phyloP scores from a whole-genome alignment of 2,888 invertebrate species.

The Thysanoteuthis rhombus region DNA sequence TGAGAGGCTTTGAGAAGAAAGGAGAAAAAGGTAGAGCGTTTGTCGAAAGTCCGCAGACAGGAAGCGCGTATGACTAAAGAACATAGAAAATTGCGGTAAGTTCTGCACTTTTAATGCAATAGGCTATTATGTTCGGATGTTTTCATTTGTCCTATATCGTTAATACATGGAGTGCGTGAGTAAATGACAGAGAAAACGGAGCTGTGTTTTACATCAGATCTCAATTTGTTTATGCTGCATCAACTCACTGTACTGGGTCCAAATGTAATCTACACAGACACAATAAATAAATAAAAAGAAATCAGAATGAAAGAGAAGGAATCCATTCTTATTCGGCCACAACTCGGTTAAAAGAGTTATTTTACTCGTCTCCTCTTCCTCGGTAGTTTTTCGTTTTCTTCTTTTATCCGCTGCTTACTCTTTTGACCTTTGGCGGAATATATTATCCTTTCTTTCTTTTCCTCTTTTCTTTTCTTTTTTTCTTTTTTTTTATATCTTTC shows the following conservation, averaged over 20 bases:
- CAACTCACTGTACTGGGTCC: not conserved
- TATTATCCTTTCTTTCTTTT: no score
- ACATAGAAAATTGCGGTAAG: no score
- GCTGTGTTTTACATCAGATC: not conserved
- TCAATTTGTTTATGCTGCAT: not conserved
- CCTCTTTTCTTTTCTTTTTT: not conserved
- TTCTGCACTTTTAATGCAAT: no score
- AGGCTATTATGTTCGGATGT: not conserved
- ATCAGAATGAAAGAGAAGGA: not conserved
- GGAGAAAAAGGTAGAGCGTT: no score
- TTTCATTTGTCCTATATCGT: not conserved
- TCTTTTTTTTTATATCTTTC: no score
- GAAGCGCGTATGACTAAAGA: no score
- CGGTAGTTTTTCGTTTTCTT: not conserved
- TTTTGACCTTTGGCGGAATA: no score
- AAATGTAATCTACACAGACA: not conserved
- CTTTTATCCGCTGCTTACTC: not conserved
- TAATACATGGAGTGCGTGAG: not conserved
- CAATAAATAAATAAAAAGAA: not conserved
- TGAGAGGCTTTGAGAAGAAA: no score
- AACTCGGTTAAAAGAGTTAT: not conserved
- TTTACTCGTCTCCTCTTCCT: not conserved
- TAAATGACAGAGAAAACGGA: not conserved
- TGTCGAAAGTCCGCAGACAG: no score
- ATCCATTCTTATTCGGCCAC: not conserved